phyloP scores from a whole-genome alignment of 2,113 vertebrate genomes.

The Ahaetulla prasina region DNA sequence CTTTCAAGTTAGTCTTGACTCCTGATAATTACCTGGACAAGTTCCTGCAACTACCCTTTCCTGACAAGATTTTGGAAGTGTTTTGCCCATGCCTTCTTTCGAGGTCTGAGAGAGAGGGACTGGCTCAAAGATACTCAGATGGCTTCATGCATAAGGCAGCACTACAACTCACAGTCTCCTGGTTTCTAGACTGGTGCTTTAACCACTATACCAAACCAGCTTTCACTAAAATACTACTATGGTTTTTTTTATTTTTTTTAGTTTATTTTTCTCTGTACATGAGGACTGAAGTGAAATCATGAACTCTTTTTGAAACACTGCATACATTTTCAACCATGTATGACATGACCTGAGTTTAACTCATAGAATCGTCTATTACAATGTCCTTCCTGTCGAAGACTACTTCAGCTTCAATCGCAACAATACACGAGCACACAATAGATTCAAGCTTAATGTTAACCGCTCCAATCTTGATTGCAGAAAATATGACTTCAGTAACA shows the following conservation, averaged over 20 bases:
- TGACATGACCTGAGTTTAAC: too few species aligned
- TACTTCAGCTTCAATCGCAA: too few species aligned
- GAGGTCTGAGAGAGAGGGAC: background rate
- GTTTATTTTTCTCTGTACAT: background rate
- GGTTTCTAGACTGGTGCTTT: background rate
- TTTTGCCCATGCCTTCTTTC: background rate
- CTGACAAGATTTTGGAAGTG: background rate
- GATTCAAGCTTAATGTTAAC: too few species aligned
- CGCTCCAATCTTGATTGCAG: too few species aligned
- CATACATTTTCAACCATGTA: background rate
- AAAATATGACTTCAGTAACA: too few species aligned
- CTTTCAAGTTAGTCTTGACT: background rate
- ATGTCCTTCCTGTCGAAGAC: too few species aligned
- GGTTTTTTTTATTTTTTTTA: background rate
- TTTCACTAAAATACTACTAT: background rate
- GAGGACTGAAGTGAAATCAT: background rate
- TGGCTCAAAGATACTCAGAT: background rate
- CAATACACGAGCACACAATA: too few species aligned
- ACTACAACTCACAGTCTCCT: background rate
- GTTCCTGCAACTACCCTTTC: background rate
- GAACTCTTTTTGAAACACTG: background rate
- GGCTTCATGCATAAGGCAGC: background rate
- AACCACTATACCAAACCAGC: background rate
- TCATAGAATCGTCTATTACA: too few species aligned
- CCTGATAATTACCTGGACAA: background rate